Base-by-base conservation (phyloP, 2,888 invertebrate genomes). In the Callinectes sapidus region DNA sequence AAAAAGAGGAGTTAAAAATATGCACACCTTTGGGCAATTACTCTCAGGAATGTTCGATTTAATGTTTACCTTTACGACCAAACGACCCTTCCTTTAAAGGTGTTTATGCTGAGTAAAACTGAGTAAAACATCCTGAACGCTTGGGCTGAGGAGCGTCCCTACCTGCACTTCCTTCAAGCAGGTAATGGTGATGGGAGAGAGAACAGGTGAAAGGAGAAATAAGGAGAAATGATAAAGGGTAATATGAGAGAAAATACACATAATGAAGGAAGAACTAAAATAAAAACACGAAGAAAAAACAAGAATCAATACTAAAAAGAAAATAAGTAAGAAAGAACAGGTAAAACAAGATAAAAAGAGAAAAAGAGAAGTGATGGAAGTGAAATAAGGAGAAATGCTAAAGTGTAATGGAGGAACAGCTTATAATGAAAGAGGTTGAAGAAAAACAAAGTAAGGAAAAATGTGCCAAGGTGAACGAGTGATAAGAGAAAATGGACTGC, bases 51-150 rank as follows among this genome's bases (percentile, higher is more conserved):
- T n/a, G 28, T 77, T 77, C 71, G 28, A 77, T 77, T 77, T 77
- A 77, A 77, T 77, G 28, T 77, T 77, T 77, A 77, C 71, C n/a
- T 77, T 77, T 77, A 77, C 71, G 71, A 77, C 28, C 28, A 77
- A n/a, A 77, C 28, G 71, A 77, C 71, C 71, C 28, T 28, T 28
- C 71, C 71, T 77, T 77, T 77, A n/a, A 77, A 28, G 71, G 71
- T 77, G 28, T 77, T 77, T 77, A 77, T 77, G 71, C 71, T 13
- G 28, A 28, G 71, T 61, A 61, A 61, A 61, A 77, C 28, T 28
- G 28, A 28, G 71, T 61, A 61, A 61, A 61, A 77, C 28, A 77
- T 6, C n/a, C n/a, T 6, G 28, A 77, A 28, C 71, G 8, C 71
- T 77, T 10, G n/a, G 71, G 71, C n/a, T 5, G n/a, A 77, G 71